Evolutionary conservation across 2,797 vertebrate species (phyloP).

Genomic region (Gallinago solitaria): DNA sequence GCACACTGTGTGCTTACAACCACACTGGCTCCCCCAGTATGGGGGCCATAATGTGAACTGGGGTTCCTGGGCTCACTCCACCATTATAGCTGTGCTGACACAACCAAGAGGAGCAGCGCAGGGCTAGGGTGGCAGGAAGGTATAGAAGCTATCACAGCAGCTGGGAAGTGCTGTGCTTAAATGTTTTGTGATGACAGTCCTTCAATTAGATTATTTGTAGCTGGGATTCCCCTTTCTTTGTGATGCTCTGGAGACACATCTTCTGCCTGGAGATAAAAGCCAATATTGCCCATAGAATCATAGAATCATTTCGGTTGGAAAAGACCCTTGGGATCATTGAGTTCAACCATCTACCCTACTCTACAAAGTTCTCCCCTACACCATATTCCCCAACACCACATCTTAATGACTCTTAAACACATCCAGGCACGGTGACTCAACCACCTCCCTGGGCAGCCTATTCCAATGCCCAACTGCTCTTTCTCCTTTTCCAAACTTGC

Average conservation of each 20-base stretch:
- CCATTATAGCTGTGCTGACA: neutral
- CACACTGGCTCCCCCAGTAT: neutral
- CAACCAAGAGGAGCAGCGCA: neutral
- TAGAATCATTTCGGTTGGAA: too few relatives aligned
- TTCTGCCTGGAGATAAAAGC: neutral
- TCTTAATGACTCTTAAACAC: too few relatives aligned
- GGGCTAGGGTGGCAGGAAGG: neutral
- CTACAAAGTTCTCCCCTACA: too few relatives aligned
- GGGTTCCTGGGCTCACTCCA: neutral
- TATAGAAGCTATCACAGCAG: neutral
- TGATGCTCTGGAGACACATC: neutral
- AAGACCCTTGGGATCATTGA: too few relatives aligned
- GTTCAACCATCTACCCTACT: too few relatives aligned
- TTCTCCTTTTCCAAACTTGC: neutral
- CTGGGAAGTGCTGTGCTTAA: neutral
- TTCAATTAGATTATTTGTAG: neutral
- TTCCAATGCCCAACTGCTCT: too few relatives aligned
- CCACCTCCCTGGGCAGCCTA: too few relatives aligned
- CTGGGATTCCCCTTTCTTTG: neutral
- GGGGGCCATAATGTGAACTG: neutral
- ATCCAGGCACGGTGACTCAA: too few relatives aligned
- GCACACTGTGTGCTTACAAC: neutral
- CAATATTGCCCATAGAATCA: neutral
- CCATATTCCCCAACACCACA: too few relatives aligned
- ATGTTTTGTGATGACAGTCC: neutral